These are phyloP conservation scores for Trichomycterus rosablanca DNA, from an alignment of 2,113 vertebrate genomes.

Conservation along the genomic window DNA sequence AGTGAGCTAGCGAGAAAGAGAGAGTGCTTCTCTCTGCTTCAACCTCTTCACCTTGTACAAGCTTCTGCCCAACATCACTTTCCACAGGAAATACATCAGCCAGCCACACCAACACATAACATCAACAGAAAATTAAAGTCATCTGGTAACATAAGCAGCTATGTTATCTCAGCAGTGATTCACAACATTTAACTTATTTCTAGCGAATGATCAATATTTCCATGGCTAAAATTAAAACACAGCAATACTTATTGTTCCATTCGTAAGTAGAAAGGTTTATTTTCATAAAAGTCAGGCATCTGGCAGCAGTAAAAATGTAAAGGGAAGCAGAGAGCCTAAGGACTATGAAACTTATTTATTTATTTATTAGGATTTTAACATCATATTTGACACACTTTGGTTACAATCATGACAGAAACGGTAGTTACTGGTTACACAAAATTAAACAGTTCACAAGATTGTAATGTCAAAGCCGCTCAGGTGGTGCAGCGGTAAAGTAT, in stretches of 20 bases:
- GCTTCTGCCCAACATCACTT: slow-evolving; percentile 13
- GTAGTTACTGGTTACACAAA: too few species aligned
- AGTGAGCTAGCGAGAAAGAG: neutral
- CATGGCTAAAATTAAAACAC: slow-evolving; percentile 31
- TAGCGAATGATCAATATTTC: slow-evolving; percentile 33
- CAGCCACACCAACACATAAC: neutral
- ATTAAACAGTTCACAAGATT: too few species aligned
- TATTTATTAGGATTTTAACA: too few species aligned
- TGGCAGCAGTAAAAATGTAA: slow-evolving; percentile 26
- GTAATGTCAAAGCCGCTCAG: too few species aligned
- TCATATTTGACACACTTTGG: too few species aligned
- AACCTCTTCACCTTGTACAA: neutral
- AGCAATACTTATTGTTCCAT: slow-evolving; percentile 11
- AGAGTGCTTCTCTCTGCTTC: neutral
- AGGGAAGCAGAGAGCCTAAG: too few species aligned
- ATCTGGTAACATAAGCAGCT: slow-evolving; percentile 4
- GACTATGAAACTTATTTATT: too few species aligned
- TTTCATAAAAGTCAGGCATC: slow-evolving; percentile 30
- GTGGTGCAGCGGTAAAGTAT: too few species aligned
- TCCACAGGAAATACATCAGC: slow-evolving; percentile 31
- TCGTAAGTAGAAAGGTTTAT: slow-evolving; percentile 29
- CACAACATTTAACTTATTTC: slow-evolving; percentile 30
- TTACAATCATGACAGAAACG: too few species aligned
- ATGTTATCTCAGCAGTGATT: slow-evolving; percentile 6
- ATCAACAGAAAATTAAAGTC: neutral